Percentiles rank a stretch among this genome's conserved stretches.
Evolutionary conservation across 1,140 invertebrate species (phyloP).

Genomic region (Chrysopa pallens): DNA sequence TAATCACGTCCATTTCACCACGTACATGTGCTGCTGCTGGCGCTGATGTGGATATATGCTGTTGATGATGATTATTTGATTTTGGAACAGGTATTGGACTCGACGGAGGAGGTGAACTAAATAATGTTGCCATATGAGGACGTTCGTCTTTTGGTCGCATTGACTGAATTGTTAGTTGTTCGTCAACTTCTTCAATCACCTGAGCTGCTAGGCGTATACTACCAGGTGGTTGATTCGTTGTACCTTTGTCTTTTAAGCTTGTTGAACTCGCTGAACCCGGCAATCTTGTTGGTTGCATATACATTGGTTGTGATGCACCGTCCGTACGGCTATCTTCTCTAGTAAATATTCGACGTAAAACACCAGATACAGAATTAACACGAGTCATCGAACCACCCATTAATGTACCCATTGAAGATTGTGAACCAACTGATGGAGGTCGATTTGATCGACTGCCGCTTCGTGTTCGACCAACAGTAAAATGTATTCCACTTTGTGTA

Average conservation of each 20-base stretch:
- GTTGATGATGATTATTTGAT: conserved; percentile 9
- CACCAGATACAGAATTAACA: conserved; percentile 52
- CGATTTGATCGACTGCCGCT: conserved; percentile 6
- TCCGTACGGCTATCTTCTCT: conserved; percentile 38
- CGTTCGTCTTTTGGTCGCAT: conserved; percentile 34
- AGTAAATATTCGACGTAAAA: conserved; percentile 54
- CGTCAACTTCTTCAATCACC: conserved; percentile 67
- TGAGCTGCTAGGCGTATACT: conserved; percentile 53
- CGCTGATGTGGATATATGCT: conserved; percentile 13
- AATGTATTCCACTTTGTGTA: conserved; percentile 48
- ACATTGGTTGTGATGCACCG: conserved; percentile 4
- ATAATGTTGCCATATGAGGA: conserved; percentile 35
- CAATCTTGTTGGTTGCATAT: conserved; percentile 15
- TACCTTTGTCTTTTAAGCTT: conserved; percentile 17
- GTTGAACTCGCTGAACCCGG: conserved; percentile 18
- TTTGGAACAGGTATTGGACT: conserved; percentile 25
- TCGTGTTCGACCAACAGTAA: conserved; percentile 34
- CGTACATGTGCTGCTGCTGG: conserved; percentile 11
- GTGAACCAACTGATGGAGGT: conserved; percentile 23
- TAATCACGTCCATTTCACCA: background rate
- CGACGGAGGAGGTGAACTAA: conserved; percentile 25
- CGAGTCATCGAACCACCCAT: conserved; percentile 40
- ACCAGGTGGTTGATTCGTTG: conserved; percentile 19
- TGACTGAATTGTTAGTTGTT: conserved; percentile 59
- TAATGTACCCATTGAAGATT: conserved; percentile 24